Base-by-base conservation (phyloP, 2,797 vertebrate genomes). In the Thalassophryne amazonica region DNA sequence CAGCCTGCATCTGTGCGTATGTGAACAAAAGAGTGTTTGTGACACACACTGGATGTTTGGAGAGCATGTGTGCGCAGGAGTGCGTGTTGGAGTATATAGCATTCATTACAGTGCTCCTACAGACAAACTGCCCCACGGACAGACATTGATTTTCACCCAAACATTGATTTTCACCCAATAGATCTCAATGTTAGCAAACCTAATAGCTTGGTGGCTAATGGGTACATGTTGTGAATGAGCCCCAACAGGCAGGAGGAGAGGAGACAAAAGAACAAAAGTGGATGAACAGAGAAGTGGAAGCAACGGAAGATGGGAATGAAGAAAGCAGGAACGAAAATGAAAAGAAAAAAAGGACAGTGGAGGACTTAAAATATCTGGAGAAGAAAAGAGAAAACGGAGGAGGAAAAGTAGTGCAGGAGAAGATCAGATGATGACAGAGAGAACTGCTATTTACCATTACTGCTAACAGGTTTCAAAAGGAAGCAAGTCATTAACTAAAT, bases 151-250 rank as follows among this genome's bases (percentile, higher is more conserved):
- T 88, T 86, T 78, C 80, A 82, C 80, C 84, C 83, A 80, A 88
- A 76, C 84, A 88, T 88, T 85, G 86, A 88, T 86, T 88, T 86
- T 78, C 80, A 82, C 80, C 84, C 83, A 80, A 88, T 86, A 78
- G 86, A 85, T 86, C 83, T 81, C 76, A 82, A 81, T 83, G 84
- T 86, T 86, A 86, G 81, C 80, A 85, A 83, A 80, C 75, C 80
- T 86, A 86, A 85, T 88, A 83, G 84, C 78, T 82, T 49, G 77
- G 68, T 83, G 56, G 80, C 82, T 86, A 87, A 87, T 86, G 82
- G 83, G 68, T 76, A 73, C 70, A 81, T 76, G 77, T 83, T 88
- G 86, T 83, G 78, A 84, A 88, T 83, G 86, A 71, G 66, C 48
- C 81, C 76, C 63, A 32, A 39, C 50, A 63, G 80, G 69, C 36